phyloP scores from a whole-genome alignment of 53 echinoderm and acorn worm genomes.

The Hippasteria phrygiana region DNA sequence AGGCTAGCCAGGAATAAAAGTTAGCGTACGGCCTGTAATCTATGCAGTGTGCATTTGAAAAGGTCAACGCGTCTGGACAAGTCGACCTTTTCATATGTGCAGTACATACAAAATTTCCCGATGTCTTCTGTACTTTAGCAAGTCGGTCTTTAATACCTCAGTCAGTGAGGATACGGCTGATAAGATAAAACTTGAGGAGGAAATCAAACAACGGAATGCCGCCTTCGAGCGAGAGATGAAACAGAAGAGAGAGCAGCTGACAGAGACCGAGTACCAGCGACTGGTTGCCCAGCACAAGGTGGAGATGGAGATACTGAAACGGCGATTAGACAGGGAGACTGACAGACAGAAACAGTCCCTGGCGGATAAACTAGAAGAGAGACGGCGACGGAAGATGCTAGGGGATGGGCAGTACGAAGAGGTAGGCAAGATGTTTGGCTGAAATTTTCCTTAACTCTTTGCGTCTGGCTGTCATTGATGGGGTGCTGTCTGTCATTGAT shows the following conservation, averaged over 20 bases:
- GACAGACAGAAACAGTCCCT: constrained; percentile 78
- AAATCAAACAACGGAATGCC: constrained; percentile 71
- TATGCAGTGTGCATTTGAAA: no score
- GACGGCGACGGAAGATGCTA: constrained; percentile 70
- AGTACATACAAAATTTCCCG: no score
- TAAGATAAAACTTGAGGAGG: constrained; percentile 50
- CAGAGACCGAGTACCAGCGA: constrained; percentile 85
- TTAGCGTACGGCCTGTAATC: no score
- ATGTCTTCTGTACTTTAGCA: no score
- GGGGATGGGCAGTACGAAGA: background rate
- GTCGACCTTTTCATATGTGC: no score
- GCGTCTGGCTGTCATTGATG: no score
- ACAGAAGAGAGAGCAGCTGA: constrained; percentile 59
- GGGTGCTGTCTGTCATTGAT: no score
- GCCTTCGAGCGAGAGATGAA: constrained; percentile 74
- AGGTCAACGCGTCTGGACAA: no score
- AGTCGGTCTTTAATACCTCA: background rate
- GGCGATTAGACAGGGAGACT: constrained; percentile 57
- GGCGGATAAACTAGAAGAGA: constrained; percentile 81
- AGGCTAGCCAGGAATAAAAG: no score
- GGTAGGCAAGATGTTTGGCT: background rate
- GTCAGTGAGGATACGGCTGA: constrained; percentile 6
- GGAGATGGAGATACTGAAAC: constrained; percentile 78
- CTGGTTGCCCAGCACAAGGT: constrained; percentile 76
- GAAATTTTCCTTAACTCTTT: background rate